Base-by-base conservation (phyloP, 2,113 vertebrate species). In the Tragelaphus buxtoni region DNA sequence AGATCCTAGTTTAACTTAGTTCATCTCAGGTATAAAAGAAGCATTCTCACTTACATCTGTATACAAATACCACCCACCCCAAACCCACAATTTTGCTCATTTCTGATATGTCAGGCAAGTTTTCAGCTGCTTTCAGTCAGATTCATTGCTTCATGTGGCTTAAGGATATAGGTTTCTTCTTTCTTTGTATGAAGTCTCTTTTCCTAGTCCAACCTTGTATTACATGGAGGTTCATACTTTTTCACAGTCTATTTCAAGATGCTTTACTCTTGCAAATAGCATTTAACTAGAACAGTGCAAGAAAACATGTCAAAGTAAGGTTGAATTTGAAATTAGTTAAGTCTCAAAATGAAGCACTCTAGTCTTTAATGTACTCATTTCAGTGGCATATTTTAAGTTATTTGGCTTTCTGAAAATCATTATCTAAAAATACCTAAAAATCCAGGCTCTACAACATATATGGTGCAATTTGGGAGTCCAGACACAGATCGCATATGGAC, bases 341-440 rank as follows among this genome's bases (percentile, higher is more conserved):
- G 20, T 69, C 32, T 92, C 32, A 88, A 76, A 93, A 90, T 58
- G 24, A 97, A 60, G 56, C 42, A 53, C 18, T 96, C 24, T 81
- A 24, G 28, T 88, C 90, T 92, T 76, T 90, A 95, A 94, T 55
- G 45, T 0, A 69, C 7, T 80, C n/a, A 69, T 86, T 88, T 96
- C 81, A 77, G 74, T 74, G 74, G 96, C 72, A 90, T 42, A 8
- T 20, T 53, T 90, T 77, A 94, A 91, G 80, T 63, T 77, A 35
- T 42, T 89, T 26, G 80, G 87, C 5, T 95, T 90, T 77, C 35
- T 92, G 53, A 97, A 97, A 61, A 95, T 26, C 13, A 77, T 85
- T 85, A 82, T 95, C 69, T 88, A 81, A 76, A 96, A 63, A 91
- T 98, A 98, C 98, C 97, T 97, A 98, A 96, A 98, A 98, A 98